phyloP scores from a whole-genome alignment of 1,140 invertebrate genomes.

The Drosophila jambulina region DNA sequence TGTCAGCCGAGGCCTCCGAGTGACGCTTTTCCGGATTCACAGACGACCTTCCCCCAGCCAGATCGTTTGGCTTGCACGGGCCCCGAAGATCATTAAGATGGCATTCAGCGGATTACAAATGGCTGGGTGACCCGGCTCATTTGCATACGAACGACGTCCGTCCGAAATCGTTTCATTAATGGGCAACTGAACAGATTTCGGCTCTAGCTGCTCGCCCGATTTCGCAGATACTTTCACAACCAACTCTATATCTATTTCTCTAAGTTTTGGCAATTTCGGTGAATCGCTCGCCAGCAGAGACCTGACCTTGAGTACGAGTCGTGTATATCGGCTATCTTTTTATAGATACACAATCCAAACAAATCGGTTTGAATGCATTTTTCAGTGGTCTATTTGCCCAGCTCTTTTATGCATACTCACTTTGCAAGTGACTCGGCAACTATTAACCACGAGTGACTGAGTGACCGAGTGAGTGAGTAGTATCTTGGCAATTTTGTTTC shows the following conservation, averaged over 20 bases:
- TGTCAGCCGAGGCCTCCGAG: conserved; percentile 38
- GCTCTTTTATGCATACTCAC: conserved; percentile 74
- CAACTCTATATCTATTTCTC: conserved; percentile 30
- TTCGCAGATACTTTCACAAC: conserved; percentile 75
- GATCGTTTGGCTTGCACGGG: conserved; percentile 38
- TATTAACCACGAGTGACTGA: conserved; percentile 12
- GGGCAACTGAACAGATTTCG: conserved; percentile 41
- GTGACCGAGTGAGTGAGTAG: background rate
- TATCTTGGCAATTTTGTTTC: conserved; percentile 25
- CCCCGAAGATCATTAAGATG: conserved; percentile 47
- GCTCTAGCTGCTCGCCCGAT: conserved; percentile 47
- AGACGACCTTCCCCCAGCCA: conserved; percentile 11
- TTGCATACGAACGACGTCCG: conserved; percentile 68
- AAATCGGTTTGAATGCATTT: conserved; percentile 66
- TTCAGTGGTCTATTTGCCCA: conserved; percentile 59
- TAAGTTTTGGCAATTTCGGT: conserved; percentile 55
- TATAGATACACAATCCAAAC: conserved; percentile 55
- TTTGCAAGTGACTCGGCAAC: conserved; percentile 61
- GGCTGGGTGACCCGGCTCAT: conserved; percentile 43
- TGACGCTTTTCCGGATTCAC: conserved; percentile 22
- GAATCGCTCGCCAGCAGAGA: conserved; percentile 39
- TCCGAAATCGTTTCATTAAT: conserved; percentile 65
- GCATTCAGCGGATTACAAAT: conserved; percentile 65
- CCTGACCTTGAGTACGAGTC: conserved; percentile 65
- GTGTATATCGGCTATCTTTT: conserved; percentile 15